phyloP scores from a whole-genome alignment of 1,140 invertebrate species.

The Eumaeus atala region DNA sequence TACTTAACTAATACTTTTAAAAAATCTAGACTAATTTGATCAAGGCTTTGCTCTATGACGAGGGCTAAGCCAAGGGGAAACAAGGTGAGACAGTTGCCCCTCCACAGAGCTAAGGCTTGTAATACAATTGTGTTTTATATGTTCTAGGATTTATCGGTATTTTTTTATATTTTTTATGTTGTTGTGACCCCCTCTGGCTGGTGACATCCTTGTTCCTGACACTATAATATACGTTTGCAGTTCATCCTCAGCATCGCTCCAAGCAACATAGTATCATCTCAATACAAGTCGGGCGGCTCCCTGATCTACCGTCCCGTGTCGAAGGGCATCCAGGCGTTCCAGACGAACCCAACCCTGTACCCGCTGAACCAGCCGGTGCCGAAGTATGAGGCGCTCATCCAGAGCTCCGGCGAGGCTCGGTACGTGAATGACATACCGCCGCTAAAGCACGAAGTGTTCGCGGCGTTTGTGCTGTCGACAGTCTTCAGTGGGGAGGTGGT shows the following conservation, averaged over 20 bases:
- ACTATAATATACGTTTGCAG: conserved; percentile 36
- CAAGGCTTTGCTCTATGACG: too few relatives aligned
- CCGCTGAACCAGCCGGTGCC: conserved; percentile 83
- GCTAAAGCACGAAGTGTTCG: conserved; percentile 76
- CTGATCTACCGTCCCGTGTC: conserved; percentile 78
- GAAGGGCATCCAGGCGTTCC: conserved; percentile 79
- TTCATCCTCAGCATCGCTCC: conserved; percentile 74
- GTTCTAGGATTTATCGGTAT: too few relatives aligned
- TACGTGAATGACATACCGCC: conserved; percentile 80
- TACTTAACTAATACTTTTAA: too few relatives aligned
- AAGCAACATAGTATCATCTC: conserved; percentile 35
- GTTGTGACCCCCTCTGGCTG: too few relatives aligned
- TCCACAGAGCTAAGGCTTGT: too few relatives aligned
- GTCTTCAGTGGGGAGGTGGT: conserved; percentile 73
- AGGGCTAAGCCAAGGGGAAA: too few relatives aligned
- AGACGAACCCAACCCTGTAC: conserved; percentile 79
- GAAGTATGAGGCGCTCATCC: conserved; percentile 82
- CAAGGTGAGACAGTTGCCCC: too few relatives aligned
- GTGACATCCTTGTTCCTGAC: too few relatives aligned
- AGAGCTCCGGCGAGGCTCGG: conserved; percentile 81
- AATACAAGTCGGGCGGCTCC: conserved; percentile 63
- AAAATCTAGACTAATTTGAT: too few relatives aligned
- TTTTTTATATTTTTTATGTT: too few relatives aligned
- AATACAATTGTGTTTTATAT: too few relatives aligned
- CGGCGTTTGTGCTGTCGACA: conserved; percentile 77